Conservation (phyloP, 2,113 vertebrate genomes). For the Pluvialis apricaria region DNA sequence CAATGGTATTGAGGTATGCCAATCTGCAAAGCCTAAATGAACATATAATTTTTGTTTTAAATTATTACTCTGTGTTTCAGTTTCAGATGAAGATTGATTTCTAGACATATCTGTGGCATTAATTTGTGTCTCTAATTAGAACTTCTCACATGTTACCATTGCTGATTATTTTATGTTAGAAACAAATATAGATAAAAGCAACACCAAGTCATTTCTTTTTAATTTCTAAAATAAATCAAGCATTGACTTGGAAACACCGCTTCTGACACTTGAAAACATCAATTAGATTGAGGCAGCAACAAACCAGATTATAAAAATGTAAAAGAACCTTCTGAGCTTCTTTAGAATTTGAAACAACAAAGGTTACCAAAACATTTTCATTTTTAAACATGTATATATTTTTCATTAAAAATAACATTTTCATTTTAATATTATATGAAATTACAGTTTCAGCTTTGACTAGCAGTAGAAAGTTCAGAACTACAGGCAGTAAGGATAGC, state of each 20-base stretch:
- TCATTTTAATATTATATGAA: not conserved
- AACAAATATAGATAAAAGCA: not conserved
- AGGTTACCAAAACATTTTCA: not conserved
- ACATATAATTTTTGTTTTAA: not conserved
- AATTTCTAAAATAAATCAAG: not conserved
- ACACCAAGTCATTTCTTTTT: not conserved
- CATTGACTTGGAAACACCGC: not conserved
- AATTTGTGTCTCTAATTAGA: not conserved
- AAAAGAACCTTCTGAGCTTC: not conserved
- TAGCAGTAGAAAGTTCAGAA: not conserved
- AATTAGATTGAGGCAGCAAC: not conserved
- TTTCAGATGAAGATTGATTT: not conserved
- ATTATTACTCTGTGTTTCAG: not conserved
- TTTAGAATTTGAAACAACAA: not conserved
- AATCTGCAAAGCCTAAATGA: not conserved
- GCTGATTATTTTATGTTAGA: not conserved
- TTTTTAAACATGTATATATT: not conserved
- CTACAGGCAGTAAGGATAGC: not conserved
- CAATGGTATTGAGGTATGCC: not conserved
- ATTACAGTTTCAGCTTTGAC: not conserved
- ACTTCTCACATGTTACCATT: not conserved
- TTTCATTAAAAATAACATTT: not conserved
- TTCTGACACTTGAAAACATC: not conserved
- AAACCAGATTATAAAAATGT: not conserved
- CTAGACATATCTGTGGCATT: not conserved